phyloP scores from a whole-genome alignment of 2,888 invertebrate species.

The Sarcophaga variegata region DNA sequence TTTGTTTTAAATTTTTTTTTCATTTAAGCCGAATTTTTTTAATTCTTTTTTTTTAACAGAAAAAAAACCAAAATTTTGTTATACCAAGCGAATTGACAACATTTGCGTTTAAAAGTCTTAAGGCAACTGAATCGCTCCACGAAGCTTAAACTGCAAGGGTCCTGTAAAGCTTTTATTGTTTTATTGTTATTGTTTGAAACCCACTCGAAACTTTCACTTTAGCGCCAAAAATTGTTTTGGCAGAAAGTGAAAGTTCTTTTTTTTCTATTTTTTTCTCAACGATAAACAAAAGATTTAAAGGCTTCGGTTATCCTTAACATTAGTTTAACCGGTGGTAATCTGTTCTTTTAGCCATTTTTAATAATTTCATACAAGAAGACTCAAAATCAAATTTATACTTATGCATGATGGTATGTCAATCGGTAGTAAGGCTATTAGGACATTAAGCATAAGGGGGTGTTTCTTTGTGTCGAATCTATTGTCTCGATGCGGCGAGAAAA shows the following conservation, averaged over 20 bases:
- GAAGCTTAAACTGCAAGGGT: slow-evolving; percentile 39
- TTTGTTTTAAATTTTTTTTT: slow-evolving; percentile 6
- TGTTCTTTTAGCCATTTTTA: too few species aligned
- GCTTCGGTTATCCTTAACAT: slow-evolving; percentile 33
- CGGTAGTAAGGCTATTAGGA: too few species aligned
- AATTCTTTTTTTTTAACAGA: neutral
- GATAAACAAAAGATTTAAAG: slow-evolving; percentile 11
- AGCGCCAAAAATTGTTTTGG: slow-evolving; percentile 56
- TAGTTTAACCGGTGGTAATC: neutral
- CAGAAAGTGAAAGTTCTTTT: slow-evolving; percentile 33
- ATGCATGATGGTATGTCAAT: too few species aligned
- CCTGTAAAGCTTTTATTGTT: slow-evolving; percentile 59
- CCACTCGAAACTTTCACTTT: slow-evolving; percentile 53
- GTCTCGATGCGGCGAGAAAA: too few species aligned
- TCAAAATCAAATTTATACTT: too few species aligned
- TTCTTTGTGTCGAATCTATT: too few species aligned
- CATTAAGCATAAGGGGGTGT: too few species aligned
- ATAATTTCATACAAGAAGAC: too few species aligned
- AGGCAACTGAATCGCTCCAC: slow-evolving; percentile 48
- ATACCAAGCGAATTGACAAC: slow-evolving; percentile 54
- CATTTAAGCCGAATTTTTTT: slow-evolving; percentile 1
- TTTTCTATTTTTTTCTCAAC: neutral
- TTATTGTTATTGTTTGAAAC: neutral
- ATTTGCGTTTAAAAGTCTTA: slow-evolving; percentile 51
- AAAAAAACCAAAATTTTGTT: neutral